These are phyloP conservation scores for Eleutherodactylus coqui DNA, from an alignment of 2,797 vertebrate genomes.

Conservation along the genomic window DNA sequence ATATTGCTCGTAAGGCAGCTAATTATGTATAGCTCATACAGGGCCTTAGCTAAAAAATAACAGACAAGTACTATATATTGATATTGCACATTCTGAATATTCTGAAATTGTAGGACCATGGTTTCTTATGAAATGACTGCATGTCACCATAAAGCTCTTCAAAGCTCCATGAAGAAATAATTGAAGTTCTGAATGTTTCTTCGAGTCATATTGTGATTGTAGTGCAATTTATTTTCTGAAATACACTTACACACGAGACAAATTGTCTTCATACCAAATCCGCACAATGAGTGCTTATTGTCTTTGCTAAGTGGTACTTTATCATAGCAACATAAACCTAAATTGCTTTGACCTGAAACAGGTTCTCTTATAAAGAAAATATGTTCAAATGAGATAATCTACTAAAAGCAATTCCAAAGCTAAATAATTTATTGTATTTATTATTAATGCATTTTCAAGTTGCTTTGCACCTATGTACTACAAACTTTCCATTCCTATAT, in stretches of 20 bases:
- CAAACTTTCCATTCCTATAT: neutral
- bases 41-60: neutral
- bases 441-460: slow-evolving; percentile 19
- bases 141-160: neutral
- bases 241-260: slow-evolving; percentile 47
- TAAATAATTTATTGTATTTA: slow-evolving; percentile 40
- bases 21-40: neutral
- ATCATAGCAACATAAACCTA: slow-evolving; percentile 36
- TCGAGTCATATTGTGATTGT: neutral
- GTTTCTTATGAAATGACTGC: neutral
- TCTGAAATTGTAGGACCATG: neutral
- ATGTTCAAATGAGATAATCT: slow-evolving; percentile 33
- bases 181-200: slow-evolving; percentile 6
- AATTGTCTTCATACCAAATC: slow-evolving; percentile 43
- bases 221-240: slow-evolving; percentile 27
- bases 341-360: slow-evolving; percentile 47
- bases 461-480: slow-evolving; percentile 26
- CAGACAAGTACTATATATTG: neutral
- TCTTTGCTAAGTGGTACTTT: slow-evolving; percentile 41
- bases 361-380: slow-evolving; percentile 35
- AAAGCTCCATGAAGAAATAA: slow-evolving; percentile 2
- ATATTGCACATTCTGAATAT: neutral
- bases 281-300: slow-evolving; percentile 44
- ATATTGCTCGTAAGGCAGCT: too few relatives aligned
- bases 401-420: slow-evolving; percentile 24